Percentiles rank a stretch among this genome's conserved stretches.
Evolutionary conservation across 2,113 vertebrate species (phyloP).

Genomic region (Muntiacus muntjak): DNA sequence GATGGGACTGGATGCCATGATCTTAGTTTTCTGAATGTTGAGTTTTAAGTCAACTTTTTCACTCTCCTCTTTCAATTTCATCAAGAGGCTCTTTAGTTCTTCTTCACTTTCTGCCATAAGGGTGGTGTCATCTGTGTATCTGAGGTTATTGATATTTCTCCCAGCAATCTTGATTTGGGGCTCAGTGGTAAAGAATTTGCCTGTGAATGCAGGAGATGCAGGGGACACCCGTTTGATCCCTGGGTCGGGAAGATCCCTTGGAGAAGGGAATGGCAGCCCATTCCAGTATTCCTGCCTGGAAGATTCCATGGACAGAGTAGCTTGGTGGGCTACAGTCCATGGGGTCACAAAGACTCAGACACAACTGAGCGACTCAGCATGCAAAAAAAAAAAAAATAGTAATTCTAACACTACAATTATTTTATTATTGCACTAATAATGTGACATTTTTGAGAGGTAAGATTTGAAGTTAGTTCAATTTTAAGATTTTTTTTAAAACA

Average conservation of each 20-base stretch:
- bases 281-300: neutral
- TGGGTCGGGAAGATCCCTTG: neutral
- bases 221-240: neutral
- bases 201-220: neutral
- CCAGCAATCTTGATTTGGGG: neutral
- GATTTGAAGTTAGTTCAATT: neutral
- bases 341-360: neutral
- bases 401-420: neutral
- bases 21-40: neutral
- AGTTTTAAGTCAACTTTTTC: neutral
- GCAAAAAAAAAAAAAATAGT: neutral
- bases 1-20: neutral
- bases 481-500: neutral
- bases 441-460: neutral
- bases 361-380: neutral
- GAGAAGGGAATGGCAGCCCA: neutral
- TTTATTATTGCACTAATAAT: neutral
- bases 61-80: neutral
- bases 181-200: neutral
- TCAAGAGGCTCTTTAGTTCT: neutral
- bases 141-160: neutral
- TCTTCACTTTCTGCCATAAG: neutral
- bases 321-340: neutral
- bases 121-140: neutral
- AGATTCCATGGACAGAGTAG: neutral